Base-by-base conservation (phyloP, 1,140 invertebrate species). In the Pseudomyrmex concolor region DNA sequence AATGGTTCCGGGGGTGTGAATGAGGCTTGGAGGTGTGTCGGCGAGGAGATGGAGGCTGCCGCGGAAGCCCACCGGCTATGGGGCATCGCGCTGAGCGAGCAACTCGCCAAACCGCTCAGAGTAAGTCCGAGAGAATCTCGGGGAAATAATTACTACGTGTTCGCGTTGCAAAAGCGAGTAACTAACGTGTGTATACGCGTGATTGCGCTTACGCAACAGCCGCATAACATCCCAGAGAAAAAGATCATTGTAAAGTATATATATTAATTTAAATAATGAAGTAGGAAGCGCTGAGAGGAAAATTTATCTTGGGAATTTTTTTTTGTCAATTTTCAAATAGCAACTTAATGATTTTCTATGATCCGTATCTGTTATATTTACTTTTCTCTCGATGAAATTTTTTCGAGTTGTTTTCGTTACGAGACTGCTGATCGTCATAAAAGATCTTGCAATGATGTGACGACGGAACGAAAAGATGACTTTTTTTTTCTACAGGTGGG, bases 11-110 rank as follows among this genome's bases (percentile, higher is more conserved):
- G 98, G 13, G 97, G 97, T 67, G 95, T 98, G 63, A 96, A 97
- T 77, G 97, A 98, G 85, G 97, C 98, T 80, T 99, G 98, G 98
- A 97, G 97, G 93, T 96, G 97, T 84, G 97, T 98, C 63, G 97
- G 97, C 50, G 95, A 96, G n/a, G 97, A 98, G 93, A 97, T 99
- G 96, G 98, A 99, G 93, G 96, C 96, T 84, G 96, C 98, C 90
- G 97, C 97, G 25, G 98, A 98, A 91, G 96, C 97, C 55, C 98
- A 98, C 94, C 96, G 97, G 95, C 95, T 96, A 91, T 96, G 98
- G 93, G 96, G 97, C 72, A 95, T 95, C 74, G 96, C 97, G 17
- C 94, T 99, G 7, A 94, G 96, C 70, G 98, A 99, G 88, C 98
- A 99, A 92, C 95, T 99, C 60, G 97, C 97, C 12, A 98, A 98